Conservation (phyloP, 2,888 invertebrate species). For the Diarsia rubi region DNA sequence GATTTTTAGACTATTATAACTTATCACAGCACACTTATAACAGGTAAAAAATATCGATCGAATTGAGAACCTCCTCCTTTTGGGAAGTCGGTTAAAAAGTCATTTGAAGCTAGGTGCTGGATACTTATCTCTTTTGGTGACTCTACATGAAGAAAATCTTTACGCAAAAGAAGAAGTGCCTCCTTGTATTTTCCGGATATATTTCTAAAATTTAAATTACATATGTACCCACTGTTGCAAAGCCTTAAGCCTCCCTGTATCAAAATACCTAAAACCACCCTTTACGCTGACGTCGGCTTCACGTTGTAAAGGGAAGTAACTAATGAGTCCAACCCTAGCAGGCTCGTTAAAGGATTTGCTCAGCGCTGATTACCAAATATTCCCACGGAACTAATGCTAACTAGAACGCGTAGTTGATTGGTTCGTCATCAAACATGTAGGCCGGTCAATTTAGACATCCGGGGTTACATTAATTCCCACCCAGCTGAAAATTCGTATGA, state of each 20-base stretch:
- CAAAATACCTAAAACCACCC: neutral
- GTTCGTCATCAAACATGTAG: constrained; percentile 44
- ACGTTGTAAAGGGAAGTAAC: constrained; percentile 23
- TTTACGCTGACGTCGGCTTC: neutral
- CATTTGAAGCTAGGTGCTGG: too few relatives aligned
- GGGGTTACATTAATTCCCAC: too few relatives aligned
- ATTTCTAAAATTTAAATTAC: neutral
- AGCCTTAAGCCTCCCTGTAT: neutral
- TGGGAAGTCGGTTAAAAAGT: too few relatives aligned
- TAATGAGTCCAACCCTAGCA: constrained; percentile 34
- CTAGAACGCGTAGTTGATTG: constrained; percentile 47
- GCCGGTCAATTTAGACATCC: too few relatives aligned
- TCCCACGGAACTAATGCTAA: constrained; percentile 31
- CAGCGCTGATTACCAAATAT: constrained; percentile 46
- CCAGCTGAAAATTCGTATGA: too few relatives aligned
- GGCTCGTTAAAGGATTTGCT: constrained; percentile 42
- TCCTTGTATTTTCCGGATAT: neutral
- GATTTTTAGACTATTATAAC: too few relatives aligned
- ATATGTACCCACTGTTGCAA: neutral
- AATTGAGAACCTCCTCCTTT: too few relatives aligned
- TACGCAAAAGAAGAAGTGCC: neutral
- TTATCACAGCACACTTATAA: too few relatives aligned
- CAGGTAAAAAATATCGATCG: too few relatives aligned
- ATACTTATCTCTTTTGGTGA: too few relatives aligned
- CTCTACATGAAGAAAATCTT: neutral